Evolutionary conservation across 2,888 invertebrate species (phyloP).

Genomic region (Dilophus febrilis): DNA sequence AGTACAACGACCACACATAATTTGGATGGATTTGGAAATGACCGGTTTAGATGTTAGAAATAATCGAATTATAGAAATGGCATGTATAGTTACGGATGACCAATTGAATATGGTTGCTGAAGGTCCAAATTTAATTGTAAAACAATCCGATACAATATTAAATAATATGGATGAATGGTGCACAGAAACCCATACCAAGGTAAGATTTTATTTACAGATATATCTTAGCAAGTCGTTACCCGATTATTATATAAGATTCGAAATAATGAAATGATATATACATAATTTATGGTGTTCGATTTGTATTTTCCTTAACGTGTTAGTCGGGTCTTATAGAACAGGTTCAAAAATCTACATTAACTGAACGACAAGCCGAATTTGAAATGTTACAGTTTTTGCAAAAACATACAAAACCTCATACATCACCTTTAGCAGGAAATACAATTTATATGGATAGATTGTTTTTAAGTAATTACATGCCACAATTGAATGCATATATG

Average conservation of each 20-base stretch:
- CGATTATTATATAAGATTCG: no score
- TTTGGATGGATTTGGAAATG: constrained; percentile 60
- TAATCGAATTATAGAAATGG: constrained; percentile 75
- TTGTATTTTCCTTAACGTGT: constrained; percentile 5
- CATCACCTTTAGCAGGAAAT: constrained; percentile 68
- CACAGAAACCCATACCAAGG: constrained; percentile 55
- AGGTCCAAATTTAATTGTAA: constrained; percentile 58
- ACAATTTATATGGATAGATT: constrained; percentile 70
- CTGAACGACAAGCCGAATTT: constrained; percentile 49
- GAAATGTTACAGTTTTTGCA: constrained; percentile 54
- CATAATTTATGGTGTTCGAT: background rate
- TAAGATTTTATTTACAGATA: constrained; percentile 22
- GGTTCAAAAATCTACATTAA: constrained; percentile 48
- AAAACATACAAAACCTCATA: constrained; percentile 29
- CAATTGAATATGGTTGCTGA: constrained; percentile 57
- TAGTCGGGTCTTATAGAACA: constrained; percentile 68
- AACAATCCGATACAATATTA: constrained; percentile 56
- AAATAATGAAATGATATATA: no score
- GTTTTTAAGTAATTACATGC: constrained; percentile 74
- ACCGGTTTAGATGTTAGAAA: constrained; percentile 65
- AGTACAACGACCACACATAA: no score
- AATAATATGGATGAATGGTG: constrained; percentile 77
- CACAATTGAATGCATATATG: constrained; percentile 53
- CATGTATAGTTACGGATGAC: constrained; percentile 73
- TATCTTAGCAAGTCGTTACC: no score